Base-by-base conservation (phyloP, 2,113 vertebrate species). In the Triplophysa rosa region DNA sequence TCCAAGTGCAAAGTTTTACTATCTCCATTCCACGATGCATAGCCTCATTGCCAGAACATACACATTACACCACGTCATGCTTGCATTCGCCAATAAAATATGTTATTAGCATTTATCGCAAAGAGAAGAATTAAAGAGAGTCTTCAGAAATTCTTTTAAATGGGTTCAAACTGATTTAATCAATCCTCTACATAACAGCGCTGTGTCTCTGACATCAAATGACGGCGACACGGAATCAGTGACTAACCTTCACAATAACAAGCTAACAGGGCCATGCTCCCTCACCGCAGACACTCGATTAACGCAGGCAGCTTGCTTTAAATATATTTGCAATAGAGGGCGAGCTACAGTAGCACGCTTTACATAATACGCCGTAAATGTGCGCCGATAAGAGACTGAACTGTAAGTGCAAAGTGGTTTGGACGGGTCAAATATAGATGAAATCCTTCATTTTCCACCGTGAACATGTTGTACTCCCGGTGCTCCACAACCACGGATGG, bases 91-190 rank as follows among this genome's bases (percentile, higher is more conserved):
- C 17, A 29, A 24, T 4, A 10, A 73, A 42, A 12, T 19, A 19
- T 10, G 2, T 26, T 47, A 16, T 74, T 74, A 29, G 62, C 37
- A 42, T 54, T 65, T 33, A 11, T 13, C 17, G 19, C 73, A 33
- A n/a, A n/a, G 62, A 21, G 40, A 75, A 75, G 3, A 62, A 62
- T 73, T 49, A 45, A 64, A 52, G 74, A 29, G 40, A 66, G 64
- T 66, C 52, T 23, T 90, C 83, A 85, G 73, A 85, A 83, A 89
- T 87, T 84, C 80, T 86, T 88, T 89, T 62, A 89, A 84, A 90
- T 84, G 73, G 66, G 81, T 77, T 45, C 11, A 63, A 5, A 82
- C 86, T 88, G 79, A 91, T 90, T 88, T 84, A 69, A 90, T 90
- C 89, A 87, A 66, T 84, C 78, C 67, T 71, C 67, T 65, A 72